Percentiles rank a stretch among this genome's conserved stretches.
Conservation (phyloP, 1,140 invertebrate species). For the Rhopalosiphum padi region DNA sequence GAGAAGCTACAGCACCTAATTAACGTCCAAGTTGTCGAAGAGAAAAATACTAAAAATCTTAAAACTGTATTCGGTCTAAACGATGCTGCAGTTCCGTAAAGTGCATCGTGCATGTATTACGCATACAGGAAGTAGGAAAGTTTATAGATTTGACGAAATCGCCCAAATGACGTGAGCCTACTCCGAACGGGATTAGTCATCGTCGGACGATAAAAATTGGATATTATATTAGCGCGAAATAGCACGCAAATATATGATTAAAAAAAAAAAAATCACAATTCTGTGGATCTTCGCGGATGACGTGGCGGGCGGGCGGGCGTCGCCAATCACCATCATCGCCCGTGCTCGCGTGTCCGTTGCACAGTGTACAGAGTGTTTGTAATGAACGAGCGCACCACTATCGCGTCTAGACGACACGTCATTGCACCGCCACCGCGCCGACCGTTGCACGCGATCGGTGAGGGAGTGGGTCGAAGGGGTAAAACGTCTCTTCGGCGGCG, state of each 20-base stretch:
- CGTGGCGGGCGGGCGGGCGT: background rate
- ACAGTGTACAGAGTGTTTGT: background rate
- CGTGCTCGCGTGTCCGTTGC: background rate
- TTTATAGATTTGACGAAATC: background rate
- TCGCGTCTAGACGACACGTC: conserved; percentile 54
- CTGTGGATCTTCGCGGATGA: background rate
- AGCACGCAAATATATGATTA: background rate
- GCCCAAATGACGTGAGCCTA: background rate
- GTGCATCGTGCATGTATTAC: background rate
- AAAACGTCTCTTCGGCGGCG: background rate
- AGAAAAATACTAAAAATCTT: background rate
- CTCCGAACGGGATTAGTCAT: background rate
- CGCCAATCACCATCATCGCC: background rate
- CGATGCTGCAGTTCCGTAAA: background rate
- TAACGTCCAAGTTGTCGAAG: background rate
- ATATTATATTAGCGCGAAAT: background rate
- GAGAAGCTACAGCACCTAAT: no score
- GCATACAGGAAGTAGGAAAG: background rate
- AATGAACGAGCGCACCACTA: background rate
- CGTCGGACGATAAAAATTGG: background rate
- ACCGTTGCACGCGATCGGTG: background rate
- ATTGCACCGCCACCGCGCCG: background rate
- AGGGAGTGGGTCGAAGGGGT: background rate
- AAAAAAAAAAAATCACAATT: background rate
- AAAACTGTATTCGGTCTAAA: background rate